A percentile compares a stretch with the other conserved stretches of the same genome.
These are phyloP conservation scores for Ceyx margarethae DNA, from an alignment of 2,113 vertebrate genomes.

Conservation along the genomic window DNA sequence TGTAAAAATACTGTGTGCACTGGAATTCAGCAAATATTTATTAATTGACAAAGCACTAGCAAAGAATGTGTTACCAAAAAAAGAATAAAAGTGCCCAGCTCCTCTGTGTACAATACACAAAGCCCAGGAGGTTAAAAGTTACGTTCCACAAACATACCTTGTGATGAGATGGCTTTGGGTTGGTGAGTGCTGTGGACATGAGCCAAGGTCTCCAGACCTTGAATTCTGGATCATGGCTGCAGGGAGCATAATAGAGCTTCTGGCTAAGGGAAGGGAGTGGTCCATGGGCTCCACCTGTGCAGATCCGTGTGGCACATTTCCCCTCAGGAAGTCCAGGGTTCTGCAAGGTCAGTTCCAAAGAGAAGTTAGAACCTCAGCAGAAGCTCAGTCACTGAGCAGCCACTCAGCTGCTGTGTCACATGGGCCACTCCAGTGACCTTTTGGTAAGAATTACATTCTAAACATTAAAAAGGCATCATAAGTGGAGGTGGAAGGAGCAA, in stretches of 20 bases:
- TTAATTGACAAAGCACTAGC: neutral
- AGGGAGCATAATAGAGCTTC: neutral
- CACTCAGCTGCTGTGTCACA: rapidly evolving
- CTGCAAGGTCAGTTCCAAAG: neutral
- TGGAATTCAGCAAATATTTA: constrained; percentile 61
- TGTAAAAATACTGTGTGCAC: neutral
- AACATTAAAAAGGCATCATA: rapidly evolving
- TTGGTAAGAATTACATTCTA: neutral
- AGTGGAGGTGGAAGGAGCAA: neutral
- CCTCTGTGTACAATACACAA: neutral
- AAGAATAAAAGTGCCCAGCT: neutral
- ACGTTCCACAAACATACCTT: constrained; percentile 19
- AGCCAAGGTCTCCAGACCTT: constrained; percentile 4
- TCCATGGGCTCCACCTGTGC: neutral
- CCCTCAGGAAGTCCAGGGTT: neutral
- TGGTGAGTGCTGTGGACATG: neutral
- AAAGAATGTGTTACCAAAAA: constrained; percentile 22
- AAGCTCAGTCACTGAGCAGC: neutral
- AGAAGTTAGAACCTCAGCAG: neutral
- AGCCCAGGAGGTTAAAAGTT: neutral
- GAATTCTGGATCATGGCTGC: neutral
- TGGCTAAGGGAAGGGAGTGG: neutral
- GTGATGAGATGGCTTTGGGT: neutral
- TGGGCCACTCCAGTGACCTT: neutral
- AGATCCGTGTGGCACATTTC: neutral